Conservation (phyloP, 2,888 invertebrate species). For the Eurytoma adleriae region DNA sequence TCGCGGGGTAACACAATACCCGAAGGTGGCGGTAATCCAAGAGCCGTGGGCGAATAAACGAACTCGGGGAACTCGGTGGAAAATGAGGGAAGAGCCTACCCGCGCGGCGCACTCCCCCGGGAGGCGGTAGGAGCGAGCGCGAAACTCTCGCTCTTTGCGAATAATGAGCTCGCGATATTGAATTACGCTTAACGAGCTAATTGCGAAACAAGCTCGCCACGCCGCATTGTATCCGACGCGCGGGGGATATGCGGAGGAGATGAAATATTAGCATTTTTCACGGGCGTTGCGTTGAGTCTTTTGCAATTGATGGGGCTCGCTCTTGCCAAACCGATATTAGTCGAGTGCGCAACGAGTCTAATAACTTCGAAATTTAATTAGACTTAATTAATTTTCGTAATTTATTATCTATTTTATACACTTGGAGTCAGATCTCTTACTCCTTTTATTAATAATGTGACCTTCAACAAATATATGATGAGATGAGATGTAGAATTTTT, state of each 20-base stretch:
- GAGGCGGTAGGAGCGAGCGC: background rate
- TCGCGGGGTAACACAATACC: conserved; percentile 14
- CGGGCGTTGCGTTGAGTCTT: conserved; percentile 18
- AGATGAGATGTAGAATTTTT: too few relatives aligned
- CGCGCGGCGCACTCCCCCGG: background rate
- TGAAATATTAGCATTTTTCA: conserved; percentile 51
- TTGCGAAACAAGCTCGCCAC: conserved; percentile 41
- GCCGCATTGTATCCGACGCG: conserved; percentile 9
- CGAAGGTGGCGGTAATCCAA: conserved; percentile 32
- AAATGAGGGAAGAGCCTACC: conserved; percentile 8
- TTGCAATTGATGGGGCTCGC: conserved; percentile 13
- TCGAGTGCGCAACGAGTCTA: background rate
- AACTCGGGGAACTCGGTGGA: conserved; percentile 7
- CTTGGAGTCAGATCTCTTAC: too few relatives aligned
- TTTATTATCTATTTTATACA: too few relatives aligned
- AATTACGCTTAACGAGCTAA: conserved; percentile 57
- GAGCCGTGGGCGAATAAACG: conserved; percentile 27
- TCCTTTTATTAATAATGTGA: too few relatives aligned
- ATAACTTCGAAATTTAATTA: too few relatives aligned
- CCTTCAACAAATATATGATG: too few relatives aligned
- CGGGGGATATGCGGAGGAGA: background rate
- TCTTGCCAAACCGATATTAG: conserved; percentile 9
- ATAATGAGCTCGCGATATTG: conserved; percentile 51
- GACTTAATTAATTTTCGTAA: background rate
- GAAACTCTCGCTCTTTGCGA: conserved; percentile 16